Evolutionary conservation across 2,888 invertebrate species (phyloP).

Genomic region (Rotaria socialis): DNA sequence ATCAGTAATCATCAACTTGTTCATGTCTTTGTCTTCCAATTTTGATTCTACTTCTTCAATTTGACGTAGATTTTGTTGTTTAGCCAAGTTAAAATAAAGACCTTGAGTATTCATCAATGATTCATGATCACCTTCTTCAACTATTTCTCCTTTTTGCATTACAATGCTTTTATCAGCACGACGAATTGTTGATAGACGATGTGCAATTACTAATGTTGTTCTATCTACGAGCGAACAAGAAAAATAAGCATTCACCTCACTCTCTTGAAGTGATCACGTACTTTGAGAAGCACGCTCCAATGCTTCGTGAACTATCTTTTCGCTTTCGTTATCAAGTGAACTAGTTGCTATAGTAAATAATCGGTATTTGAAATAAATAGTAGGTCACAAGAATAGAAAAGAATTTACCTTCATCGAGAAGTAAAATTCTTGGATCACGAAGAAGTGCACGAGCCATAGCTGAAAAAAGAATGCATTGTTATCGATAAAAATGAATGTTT

Average conservation of each 20-base stretch:
- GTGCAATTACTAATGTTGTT: slow-evolving; percentile 80
- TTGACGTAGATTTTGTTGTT: background rate
- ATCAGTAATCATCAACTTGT: too few species aligned
- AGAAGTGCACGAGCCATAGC: background rate
- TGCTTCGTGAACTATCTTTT: slow-evolving; percentile 70
- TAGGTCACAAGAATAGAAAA: too few species aligned
- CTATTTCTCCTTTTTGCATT: slow-evolving; percentile 54
- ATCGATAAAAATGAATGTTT: background rate
- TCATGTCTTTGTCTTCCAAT: background rate
- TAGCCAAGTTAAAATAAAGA: background rate
- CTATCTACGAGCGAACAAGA: slow-evolving; percentile 60
- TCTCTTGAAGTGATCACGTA: background rate
- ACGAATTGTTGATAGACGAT: slow-evolving; percentile 76
- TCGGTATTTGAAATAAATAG: too few species aligned
- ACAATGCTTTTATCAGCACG: slow-evolving; percentile 68
- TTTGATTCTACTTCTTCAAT: slow-evolving; percentile 9
- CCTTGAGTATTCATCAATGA: background rate
- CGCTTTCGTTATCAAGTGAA: slow-evolving; percentile 48
- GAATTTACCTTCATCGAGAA: slow-evolving; percentile 5
- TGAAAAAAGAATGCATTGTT: background rate
- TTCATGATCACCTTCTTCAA: slow-evolving; percentile 51
- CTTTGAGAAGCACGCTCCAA: slow-evolving; percentile 60
- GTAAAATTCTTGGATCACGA: background rate
- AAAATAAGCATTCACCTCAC: background rate
- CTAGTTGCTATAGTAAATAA: background rate